Conservation (phyloP, 2,113 vertebrate genomes). For the Theropithecus gelada region DNA sequence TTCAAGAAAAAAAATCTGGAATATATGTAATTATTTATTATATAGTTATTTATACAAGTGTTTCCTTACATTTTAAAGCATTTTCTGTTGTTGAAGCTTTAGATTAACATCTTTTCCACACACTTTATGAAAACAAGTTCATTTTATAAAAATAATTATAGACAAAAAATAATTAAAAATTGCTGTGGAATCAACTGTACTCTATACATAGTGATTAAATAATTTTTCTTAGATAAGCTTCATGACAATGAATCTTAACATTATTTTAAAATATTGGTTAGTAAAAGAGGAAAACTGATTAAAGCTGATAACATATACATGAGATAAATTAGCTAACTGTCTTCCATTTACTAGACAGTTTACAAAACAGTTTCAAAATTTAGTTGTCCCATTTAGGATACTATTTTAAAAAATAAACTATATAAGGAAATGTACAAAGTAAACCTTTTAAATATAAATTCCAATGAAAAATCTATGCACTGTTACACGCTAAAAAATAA, state of each 20-base stretch:
- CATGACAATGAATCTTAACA: not conserved
- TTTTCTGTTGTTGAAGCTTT: conserved; percentile 33
- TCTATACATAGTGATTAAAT: not conserved
- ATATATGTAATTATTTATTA: not conserved
- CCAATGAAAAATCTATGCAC: not conserved
- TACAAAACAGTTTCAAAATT: conserved; percentile 8
- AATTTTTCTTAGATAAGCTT: not conserved
- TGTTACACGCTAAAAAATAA: not conserved
- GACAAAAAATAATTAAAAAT: conserved; percentile 14
- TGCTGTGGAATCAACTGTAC: not conserved
- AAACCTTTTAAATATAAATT: conserved; percentile 49
- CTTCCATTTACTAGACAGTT: not conserved
- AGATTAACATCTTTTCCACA: not conserved
- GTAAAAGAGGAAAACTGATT: not conserved
- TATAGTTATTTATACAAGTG: not conserved
- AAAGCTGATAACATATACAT: not conserved
- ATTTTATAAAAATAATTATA: conserved; percentile 40
- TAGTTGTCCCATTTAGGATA: not conserved
- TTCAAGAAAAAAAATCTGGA: not conserved
- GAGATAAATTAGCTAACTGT: not conserved
- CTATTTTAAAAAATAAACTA: conserved; percentile 14
- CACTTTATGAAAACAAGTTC: not conserved
- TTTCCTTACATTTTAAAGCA: conserved; percentile 22
- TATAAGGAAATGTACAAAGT: not conserved
- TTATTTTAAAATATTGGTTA: not conserved